Evolutionary conservation across 2,113 vertebrate genomes (phyloP).

Genomic region (Oreochromis spilurus): DNA sequence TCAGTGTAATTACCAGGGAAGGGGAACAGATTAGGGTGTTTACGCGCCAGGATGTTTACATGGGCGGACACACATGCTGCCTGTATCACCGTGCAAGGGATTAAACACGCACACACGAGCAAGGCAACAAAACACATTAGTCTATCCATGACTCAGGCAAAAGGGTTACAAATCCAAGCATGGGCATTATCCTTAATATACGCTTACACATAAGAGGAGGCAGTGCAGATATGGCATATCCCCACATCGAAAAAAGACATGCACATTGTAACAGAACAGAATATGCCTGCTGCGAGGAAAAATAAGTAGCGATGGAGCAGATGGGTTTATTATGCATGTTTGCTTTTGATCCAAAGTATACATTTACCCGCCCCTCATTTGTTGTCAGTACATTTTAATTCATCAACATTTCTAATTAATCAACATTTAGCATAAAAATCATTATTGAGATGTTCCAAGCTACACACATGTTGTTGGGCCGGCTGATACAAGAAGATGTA

Average conservation of each 20-base stretch:
- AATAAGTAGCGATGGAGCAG: neutral
- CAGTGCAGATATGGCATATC: neutral
- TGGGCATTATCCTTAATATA: neutral
- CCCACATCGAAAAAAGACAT: neutral
- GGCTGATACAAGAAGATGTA: neutral
- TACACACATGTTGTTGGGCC: neutral
- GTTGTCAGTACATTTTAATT: neutral
- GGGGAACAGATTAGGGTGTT: slow-evolving; percentile 63
- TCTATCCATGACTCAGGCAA: neutral
- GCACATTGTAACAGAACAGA: neutral
- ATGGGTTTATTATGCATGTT: neutral
- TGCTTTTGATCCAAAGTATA: neutral
- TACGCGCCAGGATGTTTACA: slow-evolving; percentile 63
- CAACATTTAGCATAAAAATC: neutral
- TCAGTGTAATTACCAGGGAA: slow-evolving; percentile 65
- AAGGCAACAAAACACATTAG: neutral
- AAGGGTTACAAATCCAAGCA: neutral
- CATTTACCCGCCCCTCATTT: neutral
- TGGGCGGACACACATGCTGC: slow-evolving; percentile 34
- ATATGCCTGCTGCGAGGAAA: neutral
- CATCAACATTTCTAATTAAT: neutral
- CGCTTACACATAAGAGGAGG: neutral
- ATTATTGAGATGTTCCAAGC: neutral
- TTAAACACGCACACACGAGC: neutral
- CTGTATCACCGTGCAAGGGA: slow-evolving; percentile 4